phyloP scores from a whole-genome alignment of 1,140 invertebrate genomes.

The Neodiprion lecontei region DNA sequence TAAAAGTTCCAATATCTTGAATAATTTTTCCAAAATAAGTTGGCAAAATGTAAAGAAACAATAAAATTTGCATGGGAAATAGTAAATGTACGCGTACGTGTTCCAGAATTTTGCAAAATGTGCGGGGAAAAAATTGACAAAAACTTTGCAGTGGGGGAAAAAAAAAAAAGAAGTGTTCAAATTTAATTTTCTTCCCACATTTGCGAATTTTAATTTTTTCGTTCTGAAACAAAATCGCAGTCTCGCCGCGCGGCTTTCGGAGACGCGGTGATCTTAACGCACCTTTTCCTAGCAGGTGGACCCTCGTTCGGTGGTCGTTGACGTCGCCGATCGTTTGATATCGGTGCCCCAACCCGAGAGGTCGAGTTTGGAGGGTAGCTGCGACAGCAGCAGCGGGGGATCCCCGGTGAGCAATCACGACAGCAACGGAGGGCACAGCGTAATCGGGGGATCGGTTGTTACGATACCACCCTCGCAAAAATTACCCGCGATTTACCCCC shows the following conservation, averaged over 20 bases:
- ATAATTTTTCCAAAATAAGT: background rate
- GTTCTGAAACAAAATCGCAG: constrained; percentile 2
- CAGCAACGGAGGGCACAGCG: constrained; percentile 40
- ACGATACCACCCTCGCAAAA: constrained; percentile 52
- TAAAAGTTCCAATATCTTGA: background rate
- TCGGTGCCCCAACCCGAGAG: constrained; percentile 28
- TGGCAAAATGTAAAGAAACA: background rate
- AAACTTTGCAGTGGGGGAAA: background rate
- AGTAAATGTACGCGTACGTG: too few relatives aligned
- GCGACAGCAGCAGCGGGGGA: constrained; percentile 37
- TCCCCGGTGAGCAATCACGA: constrained; percentile 42
- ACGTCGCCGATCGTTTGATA: constrained; percentile 40
- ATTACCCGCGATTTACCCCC: constrained; percentile 37
- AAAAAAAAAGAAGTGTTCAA: background rate
- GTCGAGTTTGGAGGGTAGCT: constrained; percentile 37
- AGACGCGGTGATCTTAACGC: constrained; percentile 29
- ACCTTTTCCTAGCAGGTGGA: constrained; percentile 48
- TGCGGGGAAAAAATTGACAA: too few relatives aligned
- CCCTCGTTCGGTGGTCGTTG: constrained; percentile 44
- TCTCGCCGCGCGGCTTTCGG: constrained; percentile 6
- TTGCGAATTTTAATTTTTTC: background rate
- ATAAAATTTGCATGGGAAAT: too few relatives aligned
- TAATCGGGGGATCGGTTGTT: constrained; percentile 45
- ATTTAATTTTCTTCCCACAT: background rate
- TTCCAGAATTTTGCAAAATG: too few relatives aligned